Conservation (phyloP, 1,140 invertebrate genomes). For the Sweltsa coloradensis region DNA sequence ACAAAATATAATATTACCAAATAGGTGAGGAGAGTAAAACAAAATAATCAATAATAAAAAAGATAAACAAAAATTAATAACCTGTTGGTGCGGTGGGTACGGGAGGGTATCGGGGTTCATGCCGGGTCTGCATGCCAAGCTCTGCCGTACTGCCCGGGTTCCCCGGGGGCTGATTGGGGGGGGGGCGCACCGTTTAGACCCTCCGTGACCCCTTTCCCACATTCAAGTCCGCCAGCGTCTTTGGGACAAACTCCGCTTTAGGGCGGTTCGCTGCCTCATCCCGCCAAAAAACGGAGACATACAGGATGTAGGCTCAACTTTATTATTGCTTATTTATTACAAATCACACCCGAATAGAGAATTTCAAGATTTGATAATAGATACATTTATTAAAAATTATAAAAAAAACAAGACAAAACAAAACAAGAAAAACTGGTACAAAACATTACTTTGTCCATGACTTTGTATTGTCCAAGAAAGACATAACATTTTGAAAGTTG, state of each 20-base stretch:
- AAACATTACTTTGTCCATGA: too few species aligned
- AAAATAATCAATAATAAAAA: constrained; percentile 5
- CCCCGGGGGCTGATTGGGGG: constrained; percentile 7
- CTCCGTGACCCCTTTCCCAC: constrained; percentile 52
- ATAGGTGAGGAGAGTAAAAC: not conserved
- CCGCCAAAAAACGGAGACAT: constrained; percentile 46
- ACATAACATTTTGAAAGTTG: too few species aligned
- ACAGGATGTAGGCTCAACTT: constrained; percentile 15
- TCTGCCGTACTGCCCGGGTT: constrained; percentile 15
- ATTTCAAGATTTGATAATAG: too few species aligned
- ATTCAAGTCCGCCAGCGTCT: constrained; percentile 78
- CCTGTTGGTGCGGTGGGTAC: constrained; percentile 1
- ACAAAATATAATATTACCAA: constrained; percentile 12
- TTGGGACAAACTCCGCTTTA: constrained; percentile 84
- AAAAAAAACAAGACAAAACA: too few species aligned
- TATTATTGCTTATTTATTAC: not conserved
- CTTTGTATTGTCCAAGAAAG: too few species aligned
- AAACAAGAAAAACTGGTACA: too few species aligned
- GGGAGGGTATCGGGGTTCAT: not conserved
- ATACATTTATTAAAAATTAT: too few species aligned
- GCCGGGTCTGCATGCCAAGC: not conserved
- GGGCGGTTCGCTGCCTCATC: constrained; percentile 81
- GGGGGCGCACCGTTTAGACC: constrained; percentile 39
- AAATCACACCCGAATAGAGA: too few species aligned
- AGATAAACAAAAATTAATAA: not conserved